These are phyloP conservation scores for Myrmecobius fasciatus DNA, from an alignment of 2,113 vertebrate species.

Conservation along the genomic window DNA sequence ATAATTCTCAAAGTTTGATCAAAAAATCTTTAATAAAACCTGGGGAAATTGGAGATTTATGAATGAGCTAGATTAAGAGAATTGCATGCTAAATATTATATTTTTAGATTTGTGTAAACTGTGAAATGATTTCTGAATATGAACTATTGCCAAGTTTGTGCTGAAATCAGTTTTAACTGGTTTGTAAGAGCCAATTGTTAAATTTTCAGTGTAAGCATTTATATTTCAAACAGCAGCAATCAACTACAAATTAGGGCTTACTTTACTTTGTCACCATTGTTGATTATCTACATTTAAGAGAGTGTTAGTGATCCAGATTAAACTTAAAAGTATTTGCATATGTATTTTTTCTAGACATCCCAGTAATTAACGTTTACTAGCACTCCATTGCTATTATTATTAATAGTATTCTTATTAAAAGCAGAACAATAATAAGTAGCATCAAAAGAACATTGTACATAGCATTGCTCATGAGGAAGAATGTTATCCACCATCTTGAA, in stretches of 20 bases:
- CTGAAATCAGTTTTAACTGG: neutral
- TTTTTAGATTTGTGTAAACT: neutral
- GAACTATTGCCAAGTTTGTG: neutral
- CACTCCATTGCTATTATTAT: neutral
- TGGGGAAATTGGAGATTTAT: neutral
- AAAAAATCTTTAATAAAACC: neutral
- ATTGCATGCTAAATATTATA: neutral
- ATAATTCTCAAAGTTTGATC: neutral
- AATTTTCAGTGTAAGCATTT: neutral
- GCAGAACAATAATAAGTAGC: neutral
- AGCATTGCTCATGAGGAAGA: neutral
- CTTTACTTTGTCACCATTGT: neutral
- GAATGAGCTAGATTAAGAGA: neutral
- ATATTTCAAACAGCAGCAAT: neutral
- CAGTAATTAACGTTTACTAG: neutral
- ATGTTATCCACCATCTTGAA: neutral
- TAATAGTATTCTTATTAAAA: neutral
- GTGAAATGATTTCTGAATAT: neutral
- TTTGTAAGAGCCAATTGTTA: neutral
- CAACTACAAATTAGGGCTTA: neutral
- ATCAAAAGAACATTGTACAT: neutral
- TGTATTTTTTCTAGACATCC: neutral
- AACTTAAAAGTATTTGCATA: neutral
- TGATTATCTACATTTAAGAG: neutral
- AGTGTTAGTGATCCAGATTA: neutral